phyloP scores from a whole-genome alignment of 2,113 vertebrate genomes.

The Cyphomyrus plagiostoma region DNA sequence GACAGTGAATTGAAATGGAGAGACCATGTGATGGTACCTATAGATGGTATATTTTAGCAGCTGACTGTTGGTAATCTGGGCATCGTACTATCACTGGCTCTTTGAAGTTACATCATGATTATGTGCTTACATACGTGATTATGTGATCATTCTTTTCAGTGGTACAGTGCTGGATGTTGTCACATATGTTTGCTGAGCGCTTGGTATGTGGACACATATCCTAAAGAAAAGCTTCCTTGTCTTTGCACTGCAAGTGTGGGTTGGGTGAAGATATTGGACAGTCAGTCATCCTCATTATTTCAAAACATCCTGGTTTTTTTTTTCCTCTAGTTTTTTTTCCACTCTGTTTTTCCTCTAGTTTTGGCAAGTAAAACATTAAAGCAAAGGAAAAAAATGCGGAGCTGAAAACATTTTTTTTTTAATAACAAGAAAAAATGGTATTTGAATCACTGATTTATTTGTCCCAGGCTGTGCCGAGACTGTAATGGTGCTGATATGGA shows the following conservation, averaged over 20 bases:
- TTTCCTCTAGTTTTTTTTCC: too few species aligned
- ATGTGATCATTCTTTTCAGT: background rate
- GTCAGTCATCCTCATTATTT: background rate
- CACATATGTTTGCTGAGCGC: background rate
- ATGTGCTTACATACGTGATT: background rate
- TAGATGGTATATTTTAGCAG: background rate
- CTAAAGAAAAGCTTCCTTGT: background rate
- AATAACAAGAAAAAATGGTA: slow-evolving; percentile 13
- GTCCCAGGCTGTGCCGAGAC: background rate
- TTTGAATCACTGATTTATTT: background rate
- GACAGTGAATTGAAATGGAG: background rate
- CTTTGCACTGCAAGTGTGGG: background rate
- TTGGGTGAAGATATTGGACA: background rate
- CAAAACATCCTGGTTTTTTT: background rate
- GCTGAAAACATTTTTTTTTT: background rate
- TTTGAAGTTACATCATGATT: background rate
- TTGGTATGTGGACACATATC: background rate
- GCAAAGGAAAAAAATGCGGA: background rate
- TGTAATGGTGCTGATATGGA: background rate
- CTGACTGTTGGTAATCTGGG: background rate
- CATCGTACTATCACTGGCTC: background rate
- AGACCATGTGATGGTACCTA: background rate
- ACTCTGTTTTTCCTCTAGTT: background rate
- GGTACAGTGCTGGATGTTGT: background rate
- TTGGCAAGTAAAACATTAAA: background rate